Conservation (phyloP, 2,888 invertebrate genomes). For the Eudemis profundana region DNA sequence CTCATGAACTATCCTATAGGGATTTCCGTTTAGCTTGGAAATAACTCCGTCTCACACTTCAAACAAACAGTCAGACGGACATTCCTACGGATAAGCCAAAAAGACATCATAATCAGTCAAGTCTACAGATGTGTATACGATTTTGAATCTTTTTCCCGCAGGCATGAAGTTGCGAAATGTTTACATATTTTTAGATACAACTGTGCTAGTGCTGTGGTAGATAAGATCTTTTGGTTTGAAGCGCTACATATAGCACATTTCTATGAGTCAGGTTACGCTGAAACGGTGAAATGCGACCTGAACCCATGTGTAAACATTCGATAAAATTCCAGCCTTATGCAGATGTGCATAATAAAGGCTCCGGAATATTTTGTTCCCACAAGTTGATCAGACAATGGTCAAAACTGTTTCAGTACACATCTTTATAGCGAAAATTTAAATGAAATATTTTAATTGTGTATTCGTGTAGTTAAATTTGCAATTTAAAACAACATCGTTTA, state of each 20-base stretch:
- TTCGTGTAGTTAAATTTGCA: too few species aligned
- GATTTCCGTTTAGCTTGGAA: background rate
- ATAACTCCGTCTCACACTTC: background rate
- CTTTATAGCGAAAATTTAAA: too few species aligned
- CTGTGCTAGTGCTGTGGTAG: background rate
- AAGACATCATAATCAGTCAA: too few species aligned
- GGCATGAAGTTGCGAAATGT: too few species aligned
- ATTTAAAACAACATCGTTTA: too few species aligned
- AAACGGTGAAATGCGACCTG: slow-evolving; percentile 16
- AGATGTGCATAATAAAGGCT: background rate
- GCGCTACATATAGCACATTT: background rate
- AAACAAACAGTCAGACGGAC: background rate
- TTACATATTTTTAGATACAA: too few species aligned
- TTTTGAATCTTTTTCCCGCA: too few species aligned
- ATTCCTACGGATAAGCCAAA: slow-evolving; percentile 1
- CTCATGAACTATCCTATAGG: background rate
- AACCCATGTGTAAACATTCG: background rate
- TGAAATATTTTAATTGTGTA: too few species aligned
- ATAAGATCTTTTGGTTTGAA: background rate
- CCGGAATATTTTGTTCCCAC: too few species aligned
- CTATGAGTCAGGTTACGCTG: slow-evolving; percentile 29
- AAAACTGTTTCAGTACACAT: too few species aligned
- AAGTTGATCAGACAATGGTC: too few species aligned
- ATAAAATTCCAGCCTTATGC: background rate
- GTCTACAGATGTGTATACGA: too few species aligned